Percentiles rank a stretch among this genome's conserved stretches.
phyloP scores from a whole-genome alignment of 2,888 invertebrate species.

The Platerodrilus igneus region DNA sequence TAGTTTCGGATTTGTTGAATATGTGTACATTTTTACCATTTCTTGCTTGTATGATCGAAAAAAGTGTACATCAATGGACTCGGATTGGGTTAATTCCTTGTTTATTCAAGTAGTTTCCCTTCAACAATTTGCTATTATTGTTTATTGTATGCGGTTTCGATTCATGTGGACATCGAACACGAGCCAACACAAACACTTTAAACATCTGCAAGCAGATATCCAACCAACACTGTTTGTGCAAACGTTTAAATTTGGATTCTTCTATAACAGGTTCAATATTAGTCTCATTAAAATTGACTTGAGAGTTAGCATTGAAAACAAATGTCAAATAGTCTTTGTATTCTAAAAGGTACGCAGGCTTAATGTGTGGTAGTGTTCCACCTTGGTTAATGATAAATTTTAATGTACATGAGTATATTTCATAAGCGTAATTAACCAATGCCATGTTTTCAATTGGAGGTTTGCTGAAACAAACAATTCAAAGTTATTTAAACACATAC shows the following conservation, averaged over 20 bases:
- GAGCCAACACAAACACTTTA: slow-evolving; percentile 54
- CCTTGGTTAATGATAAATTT: slow-evolving; percentile 40
- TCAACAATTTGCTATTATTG: too few species aligned
- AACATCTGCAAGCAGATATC: slow-evolving; percentile 60
- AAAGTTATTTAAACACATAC: too few species aligned
- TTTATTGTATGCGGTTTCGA: too few species aligned
- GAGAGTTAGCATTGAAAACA: slow-evolving; percentile 17
- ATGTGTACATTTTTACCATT: slow-evolving; percentile 4
- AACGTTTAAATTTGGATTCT: slow-evolving; percentile 29
- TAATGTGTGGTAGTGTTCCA: slow-evolving; percentile 44
- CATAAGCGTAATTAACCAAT: slow-evolving; percentile 34
- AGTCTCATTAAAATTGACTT: too few species aligned
- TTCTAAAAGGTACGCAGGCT: slow-evolving; percentile 43
- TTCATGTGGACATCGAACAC: slow-evolving; percentile 41
- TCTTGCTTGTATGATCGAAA: background rate
- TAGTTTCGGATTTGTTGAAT: slow-evolving; percentile 31
- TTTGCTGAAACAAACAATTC: slow-evolving; percentile 9
- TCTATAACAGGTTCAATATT: slow-evolving; percentile 7
- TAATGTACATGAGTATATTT: slow-evolving; percentile 41
- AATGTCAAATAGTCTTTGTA: slow-evolving; percentile 44
- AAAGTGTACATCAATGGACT: too few species aligned
- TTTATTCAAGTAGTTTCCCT: too few species aligned
- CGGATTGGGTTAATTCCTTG: too few species aligned
- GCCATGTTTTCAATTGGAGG: slow-evolving; percentile 16
- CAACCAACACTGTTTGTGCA: slow-evolving; percentile 53